Base-by-base conservation (phyloP, 2,797 vertebrate genomes). In the Apogon talboti region DNA sequence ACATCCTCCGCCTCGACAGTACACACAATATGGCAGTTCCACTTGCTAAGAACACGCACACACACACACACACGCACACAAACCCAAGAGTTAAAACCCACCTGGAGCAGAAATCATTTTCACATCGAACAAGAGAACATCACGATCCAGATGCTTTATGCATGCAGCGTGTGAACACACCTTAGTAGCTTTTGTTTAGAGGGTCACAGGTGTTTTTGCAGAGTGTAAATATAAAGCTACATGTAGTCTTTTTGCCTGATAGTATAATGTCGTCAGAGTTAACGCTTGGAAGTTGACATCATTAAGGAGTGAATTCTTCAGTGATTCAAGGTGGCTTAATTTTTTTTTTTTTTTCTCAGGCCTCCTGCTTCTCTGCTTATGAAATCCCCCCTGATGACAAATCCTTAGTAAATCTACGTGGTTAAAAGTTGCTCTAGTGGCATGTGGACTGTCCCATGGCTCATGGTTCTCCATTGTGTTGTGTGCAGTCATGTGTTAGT, bases 161-260 rank as follows among this genome's bases (percentile, higher is more conserved):
- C 89, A 90, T 91, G 89, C 91, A 90, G 87, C 46, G 56, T 76
- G 84, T 85, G 66, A 74, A 73, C 79, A 80, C 79, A 76, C 66
- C 66, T 11, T 56, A 35, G 63, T 84, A 75, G 82, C 73, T 69
- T 80, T 72, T 83, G 71, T 78, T 35, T 73, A 60, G 80, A 81
- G 67, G 44, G 51, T 65, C 56, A 16, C 64, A 49, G 56, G 66
- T 76, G 76, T 66, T 60, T 74, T 63, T 58, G 68, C 61, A 75
- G 65, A 64, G 66, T 38, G 61, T 45, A 47, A 44, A 61, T 72
- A 49, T 45, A 3, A 7, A 74, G 64, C 67, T 76, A 69, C 58
- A 37, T 45, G 65, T 28, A 43, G 52, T 62, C 33, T 74, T 19
- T 75, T 7, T 41, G 49, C 52, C 60, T 43, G 58, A 71, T 0